Evolutionary conservation across 2,888 invertebrate genomes (phyloP).

Genomic region (Lagria hirta): DNA sequence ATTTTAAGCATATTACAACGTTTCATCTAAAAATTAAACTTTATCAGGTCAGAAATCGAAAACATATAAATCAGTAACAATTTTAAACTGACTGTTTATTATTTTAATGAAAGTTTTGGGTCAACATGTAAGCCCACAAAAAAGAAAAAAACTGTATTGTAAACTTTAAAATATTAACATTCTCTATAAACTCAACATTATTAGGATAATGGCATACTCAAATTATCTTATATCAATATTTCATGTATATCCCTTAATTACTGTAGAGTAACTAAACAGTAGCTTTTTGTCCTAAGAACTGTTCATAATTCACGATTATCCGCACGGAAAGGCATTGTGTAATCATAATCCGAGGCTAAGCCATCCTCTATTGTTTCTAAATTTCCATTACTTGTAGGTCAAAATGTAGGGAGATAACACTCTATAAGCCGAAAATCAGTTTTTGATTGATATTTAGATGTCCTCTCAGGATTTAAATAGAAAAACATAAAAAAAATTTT

Average conservation of each 20-base stretch:
- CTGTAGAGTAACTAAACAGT: slow-evolving; percentile 15
- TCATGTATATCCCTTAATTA: slow-evolving; percentile 12
- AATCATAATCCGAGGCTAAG: slow-evolving; percentile 31
- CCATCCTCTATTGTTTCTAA: slow-evolving; percentile 31
- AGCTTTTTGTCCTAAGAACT: slow-evolving; percentile 29
- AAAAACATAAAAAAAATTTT: slow-evolving; percentile 8
- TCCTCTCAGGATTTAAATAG: slow-evolving; percentile 3
- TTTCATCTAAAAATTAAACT: no score
- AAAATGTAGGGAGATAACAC: slow-evolving; percentile 29
- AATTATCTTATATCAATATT: slow-evolving; percentile 8
- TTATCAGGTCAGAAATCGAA: no score
- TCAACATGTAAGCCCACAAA: no score
- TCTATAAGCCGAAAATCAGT: slow-evolving; percentile 26
- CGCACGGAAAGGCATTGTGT: slow-evolving; percentile 35
- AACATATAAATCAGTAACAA: no score
- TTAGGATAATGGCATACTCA: no score
- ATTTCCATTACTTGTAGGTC: slow-evolving; percentile 35
- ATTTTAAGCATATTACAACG: no score
- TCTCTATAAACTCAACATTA: no score
- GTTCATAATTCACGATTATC: slow-evolving; percentile 36
- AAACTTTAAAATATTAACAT: no score
- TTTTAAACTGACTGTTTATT: no score
- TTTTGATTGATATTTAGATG: slow-evolving; percentile 2
- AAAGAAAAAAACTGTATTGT: no score
- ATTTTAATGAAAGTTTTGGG: no score